A percentile compares a stretch with the other conserved stretches of the same genome.
These are phyloP conservation scores for Dexiosoma caninum DNA, from an alignment of 2,888 invertebrate genomes.

Conservation along the genomic window DNA sequence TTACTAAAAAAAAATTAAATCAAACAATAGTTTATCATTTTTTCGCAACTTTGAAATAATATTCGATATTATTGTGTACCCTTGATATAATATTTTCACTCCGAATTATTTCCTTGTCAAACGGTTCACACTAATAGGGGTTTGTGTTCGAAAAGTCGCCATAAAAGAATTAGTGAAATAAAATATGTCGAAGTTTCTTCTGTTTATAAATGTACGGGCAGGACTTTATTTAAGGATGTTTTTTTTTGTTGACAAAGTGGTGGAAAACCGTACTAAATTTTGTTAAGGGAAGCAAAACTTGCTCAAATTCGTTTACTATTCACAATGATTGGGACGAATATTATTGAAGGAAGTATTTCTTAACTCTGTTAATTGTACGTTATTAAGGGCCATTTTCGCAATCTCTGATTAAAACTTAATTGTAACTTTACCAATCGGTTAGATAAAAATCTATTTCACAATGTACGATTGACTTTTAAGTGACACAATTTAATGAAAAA, in stretches of 20 bases:
- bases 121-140: slow-evolving; percentile 26
- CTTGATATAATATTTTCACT: background rate
- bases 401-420: too few relatives aligned
- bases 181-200: background rate
- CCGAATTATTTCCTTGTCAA: slow-evolving; percentile 17
- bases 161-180: background rate
- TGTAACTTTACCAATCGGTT: too few relatives aligned
- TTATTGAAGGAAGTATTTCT: background rate
- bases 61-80: background rate
- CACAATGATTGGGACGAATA: background rate
- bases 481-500: too few relatives aligned
- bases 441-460: too few relatives aligned
- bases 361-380: background rate
- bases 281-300: background rate
- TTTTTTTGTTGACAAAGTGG: background rate
- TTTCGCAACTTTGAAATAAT: background rate
- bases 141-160: background rate
- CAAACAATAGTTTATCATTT: background rate
- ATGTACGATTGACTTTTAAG: too few relatives aligned
- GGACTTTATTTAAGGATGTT: background rate
- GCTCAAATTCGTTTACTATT: background rate
- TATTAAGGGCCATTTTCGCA: too few relatives aligned
- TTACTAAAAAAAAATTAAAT: background rate
- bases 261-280: background rate
- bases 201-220: background rate